These are phyloP conservation scores for Coryphaenoides rupestris DNA, from an alignment of 2,113 vertebrate species.

Conservation along the genomic window DNA sequence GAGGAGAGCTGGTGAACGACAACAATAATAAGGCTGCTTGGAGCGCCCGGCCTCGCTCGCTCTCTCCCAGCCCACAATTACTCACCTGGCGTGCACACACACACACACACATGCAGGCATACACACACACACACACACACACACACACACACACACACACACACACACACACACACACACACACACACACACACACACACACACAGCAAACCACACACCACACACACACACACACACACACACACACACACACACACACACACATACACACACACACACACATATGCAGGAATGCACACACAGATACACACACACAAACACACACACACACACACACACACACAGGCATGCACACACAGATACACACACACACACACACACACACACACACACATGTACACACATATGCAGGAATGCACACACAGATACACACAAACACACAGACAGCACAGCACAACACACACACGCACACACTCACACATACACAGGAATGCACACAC, in stretches of 20 bases:
- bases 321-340: too few relatives aligned
- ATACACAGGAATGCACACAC: neutral
- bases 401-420: neutral
- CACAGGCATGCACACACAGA: too few relatives aligned
- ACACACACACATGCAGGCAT: neutral
- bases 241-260: neutral
- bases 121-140: slow-evolving; percentile 18
- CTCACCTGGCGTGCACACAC: neutral
- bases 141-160: slow-evolving; percentile 1
- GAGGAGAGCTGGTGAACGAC: neutral
- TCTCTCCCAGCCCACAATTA: neutral
- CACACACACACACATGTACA: neutral
- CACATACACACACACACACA: neutral
- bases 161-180: neutral
- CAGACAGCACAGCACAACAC: neutral
- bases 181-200: neutral
- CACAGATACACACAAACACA: neutral
- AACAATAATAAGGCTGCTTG: neutral
- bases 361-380: too few relatives aligned
- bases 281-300: too few relatives aligned
- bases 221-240: neutral
- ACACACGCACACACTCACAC: too few relatives aligned
- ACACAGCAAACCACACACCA: neutral
- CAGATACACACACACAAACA: too few relatives aligned
- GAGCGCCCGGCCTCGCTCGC: neutral